A percentile compares a stretch with the other conserved stretches of the same genome.
Conservation (phyloP, 2,888 invertebrate species). For the Cactoblastis cactorum region DNA sequence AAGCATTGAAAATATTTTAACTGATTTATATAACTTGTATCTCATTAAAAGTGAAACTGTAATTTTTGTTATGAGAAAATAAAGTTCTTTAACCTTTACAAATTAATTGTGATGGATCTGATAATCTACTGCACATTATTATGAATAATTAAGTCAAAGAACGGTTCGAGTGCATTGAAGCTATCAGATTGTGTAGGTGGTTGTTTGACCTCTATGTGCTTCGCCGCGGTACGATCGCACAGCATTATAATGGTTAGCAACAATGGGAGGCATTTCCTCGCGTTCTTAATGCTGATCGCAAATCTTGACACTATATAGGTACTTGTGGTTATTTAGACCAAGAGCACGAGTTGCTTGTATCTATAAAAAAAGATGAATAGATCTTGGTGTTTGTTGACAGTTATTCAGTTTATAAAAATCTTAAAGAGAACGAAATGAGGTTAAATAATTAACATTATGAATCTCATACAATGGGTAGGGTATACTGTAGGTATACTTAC, state of each 20-base stretch:
- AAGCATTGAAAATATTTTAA: too few relatives aligned
- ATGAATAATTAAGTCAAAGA: conserved; percentile 38
- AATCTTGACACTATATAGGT: conserved; percentile 12
- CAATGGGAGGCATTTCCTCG: conserved; percentile 56
- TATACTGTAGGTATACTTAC: too few relatives aligned
- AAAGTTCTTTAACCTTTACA: too few relatives aligned
- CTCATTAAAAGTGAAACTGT: too few relatives aligned
- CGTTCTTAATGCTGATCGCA: conserved; percentile 27
- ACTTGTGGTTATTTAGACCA: not conserved
- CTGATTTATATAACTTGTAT: too few relatives aligned
- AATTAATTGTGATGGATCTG: not conserved
- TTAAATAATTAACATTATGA: too few relatives aligned
- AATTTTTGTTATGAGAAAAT: too few relatives aligned
- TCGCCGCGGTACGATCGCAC: conserved; percentile 29
- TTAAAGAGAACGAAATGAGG: too few relatives aligned
- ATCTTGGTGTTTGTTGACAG: too few relatives aligned
- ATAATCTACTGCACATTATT: conserved; percentile 20
- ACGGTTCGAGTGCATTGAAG: conserved; percentile 45
- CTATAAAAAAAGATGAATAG: too few relatives aligned
- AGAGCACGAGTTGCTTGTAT: not conserved
- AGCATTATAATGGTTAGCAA: conserved; percentile 56
- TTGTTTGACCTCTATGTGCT: conserved; percentile 57
- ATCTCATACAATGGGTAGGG: too few relatives aligned
- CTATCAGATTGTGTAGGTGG: conserved; percentile 55
- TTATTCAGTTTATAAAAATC: too few relatives aligned